phyloP scores from a whole-genome alignment of 2,113 vertebrate genomes.

The Datnioides undecimradiatus region DNA sequence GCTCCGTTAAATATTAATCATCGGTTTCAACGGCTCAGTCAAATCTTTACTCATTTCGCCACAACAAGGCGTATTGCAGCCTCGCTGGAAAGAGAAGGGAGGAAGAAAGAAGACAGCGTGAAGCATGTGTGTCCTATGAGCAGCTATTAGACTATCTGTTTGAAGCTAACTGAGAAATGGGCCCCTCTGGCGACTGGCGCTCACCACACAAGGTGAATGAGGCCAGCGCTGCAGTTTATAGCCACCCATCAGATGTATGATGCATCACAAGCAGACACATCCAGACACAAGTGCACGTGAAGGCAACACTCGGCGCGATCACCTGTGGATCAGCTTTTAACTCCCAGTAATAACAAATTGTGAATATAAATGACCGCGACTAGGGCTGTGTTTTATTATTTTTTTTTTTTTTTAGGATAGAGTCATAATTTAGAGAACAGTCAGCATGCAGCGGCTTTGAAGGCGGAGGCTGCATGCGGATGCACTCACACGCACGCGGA shows the following conservation, averaged over 20 bases:
- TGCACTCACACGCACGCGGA: neutral
- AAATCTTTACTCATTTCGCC: conserved; percentile 56
- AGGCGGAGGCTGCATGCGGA: conserved; percentile 12
- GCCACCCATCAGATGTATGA: conserved; percentile 31
- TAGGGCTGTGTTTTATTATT: too few relatives aligned
- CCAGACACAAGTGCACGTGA: conserved; percentile 7
- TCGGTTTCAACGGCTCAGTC: conserved; percentile 41
- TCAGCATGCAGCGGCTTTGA: conserved; percentile 41
- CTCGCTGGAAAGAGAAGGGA: neutral
- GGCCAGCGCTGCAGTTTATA: neutral
- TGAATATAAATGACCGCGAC: conserved; percentile 65
- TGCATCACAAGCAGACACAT: conserved; percentile 27
- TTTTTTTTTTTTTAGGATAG: conserved; percentile 29
- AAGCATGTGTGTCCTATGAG: conserved; percentile 45
- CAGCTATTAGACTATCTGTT: conserved; percentile 56
- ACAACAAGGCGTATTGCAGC: conserved; percentile 43
- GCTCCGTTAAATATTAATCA: conserved; percentile 59
- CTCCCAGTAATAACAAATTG: conserved; percentile 61
- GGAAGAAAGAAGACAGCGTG: conserved; percentile 7
- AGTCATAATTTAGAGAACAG: conserved; percentile 63
- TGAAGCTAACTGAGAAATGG: conserved; percentile 56
- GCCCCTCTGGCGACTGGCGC: conserved; percentile 44
- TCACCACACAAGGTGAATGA: conserved; percentile 50
- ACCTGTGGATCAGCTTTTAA: conserved; percentile 38
- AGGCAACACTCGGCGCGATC: neutral